These are phyloP conservation scores for Lynx canadensis DNA, from an alignment of 2,113 vertebrate genomes.

Conservation along the genomic window DNA sequence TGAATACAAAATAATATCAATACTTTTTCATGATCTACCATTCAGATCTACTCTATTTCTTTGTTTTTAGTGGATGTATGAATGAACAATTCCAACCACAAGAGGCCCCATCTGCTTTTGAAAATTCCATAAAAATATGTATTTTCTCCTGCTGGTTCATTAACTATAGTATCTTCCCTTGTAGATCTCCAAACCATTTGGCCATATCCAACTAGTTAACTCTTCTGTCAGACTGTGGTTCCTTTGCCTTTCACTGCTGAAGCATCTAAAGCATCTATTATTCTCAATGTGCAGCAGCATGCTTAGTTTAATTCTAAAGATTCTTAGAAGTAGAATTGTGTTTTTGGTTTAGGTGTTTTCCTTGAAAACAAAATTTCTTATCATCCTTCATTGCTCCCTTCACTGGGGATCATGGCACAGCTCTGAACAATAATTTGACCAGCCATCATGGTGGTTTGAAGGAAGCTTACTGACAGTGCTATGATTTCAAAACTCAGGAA, in stretches of 20 bases:
- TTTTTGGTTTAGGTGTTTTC: background rate
- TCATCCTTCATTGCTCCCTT: background rate
- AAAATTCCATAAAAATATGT: background rate
- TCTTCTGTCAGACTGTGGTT: background rate
- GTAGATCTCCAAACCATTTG: background rate
- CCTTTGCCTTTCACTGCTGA: conserved; percentile 24
- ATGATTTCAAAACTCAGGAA: background rate
- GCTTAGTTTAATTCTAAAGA: background rate
- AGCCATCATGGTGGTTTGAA: background rate
- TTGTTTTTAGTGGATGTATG: background rate
- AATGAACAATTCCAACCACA: background rate
- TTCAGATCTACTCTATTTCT: background rate
- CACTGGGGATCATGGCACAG: background rate
- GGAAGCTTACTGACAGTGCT: rapidly evolving
- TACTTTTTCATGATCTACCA: background rate
- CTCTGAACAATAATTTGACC: background rate
- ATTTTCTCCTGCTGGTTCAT: background rate
- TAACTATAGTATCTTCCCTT: background rate
- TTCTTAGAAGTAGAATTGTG: background rate
- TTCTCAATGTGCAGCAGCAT: background rate
- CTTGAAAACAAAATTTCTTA: background rate
- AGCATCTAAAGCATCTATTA: background rate
- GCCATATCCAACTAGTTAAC: background rate
- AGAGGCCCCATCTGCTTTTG: background rate
- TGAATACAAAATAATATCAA: background rate